These are phyloP conservation scores for Boloria selene DNA, from an alignment of 2,888 invertebrate species.

Conservation along the genomic window DNA sequence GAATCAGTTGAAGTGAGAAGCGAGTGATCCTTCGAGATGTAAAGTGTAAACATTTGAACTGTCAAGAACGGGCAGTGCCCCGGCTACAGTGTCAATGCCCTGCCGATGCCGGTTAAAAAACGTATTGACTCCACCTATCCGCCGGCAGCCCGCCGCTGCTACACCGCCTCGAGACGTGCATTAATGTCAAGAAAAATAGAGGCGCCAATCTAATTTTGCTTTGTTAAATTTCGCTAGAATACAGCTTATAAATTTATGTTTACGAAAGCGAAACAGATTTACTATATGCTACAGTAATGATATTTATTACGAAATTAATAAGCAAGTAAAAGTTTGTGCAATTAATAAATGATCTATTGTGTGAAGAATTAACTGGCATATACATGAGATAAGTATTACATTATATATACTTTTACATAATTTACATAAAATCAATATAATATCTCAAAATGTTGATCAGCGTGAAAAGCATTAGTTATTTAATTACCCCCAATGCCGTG, in stretches of 20 bases:
- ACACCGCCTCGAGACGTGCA: slow-evolving; percentile 57
- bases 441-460: slow-evolving; percentile 27
- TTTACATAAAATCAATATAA: slow-evolving; percentile 5
- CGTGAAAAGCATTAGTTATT: slow-evolving; percentile 41
- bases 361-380: no score
- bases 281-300: no score
- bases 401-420: neutral
- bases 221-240: slow-evolving; percentile 16
- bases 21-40: slow-evolving; percentile 70
- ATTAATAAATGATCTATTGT: no score
- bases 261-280: neutral
- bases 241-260: neutral
- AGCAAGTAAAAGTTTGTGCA: no score
- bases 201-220: slow-evolving; percentile 31
- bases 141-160: slow-evolving; percentile 41
- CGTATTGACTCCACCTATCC: slow-evolving; percentile 73
- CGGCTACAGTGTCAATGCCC: slow-evolving; percentile 76
- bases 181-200: slow-evolving; percentile 53
- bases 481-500: slow-evolving; percentile 59
- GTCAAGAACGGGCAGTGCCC: slow-evolving; percentile 82
- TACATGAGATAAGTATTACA: neutral
- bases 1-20: slow-evolving; percentile 51
- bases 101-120: slow-evolving; percentile 77
- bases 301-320: no score
- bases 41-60: slow-evolving; percentile 80